Evolutionary conservation across 2,888 invertebrate genomes (phyloP), one percentile per base, ranked within the genome.

Genomic region (Meandrusa payeni): DNA sequence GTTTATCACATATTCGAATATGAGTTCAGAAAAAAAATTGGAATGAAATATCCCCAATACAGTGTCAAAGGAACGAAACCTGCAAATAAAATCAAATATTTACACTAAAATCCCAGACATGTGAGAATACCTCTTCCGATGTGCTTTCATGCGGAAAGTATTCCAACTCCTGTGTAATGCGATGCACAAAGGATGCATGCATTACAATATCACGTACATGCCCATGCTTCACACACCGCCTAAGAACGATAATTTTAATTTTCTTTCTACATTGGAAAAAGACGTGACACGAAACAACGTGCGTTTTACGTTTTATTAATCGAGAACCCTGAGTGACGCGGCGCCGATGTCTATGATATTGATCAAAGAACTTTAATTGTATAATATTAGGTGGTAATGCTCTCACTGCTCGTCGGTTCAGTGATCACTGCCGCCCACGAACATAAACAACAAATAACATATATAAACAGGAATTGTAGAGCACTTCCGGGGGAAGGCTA

Each of bases 221-320:
- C 17, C 19, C 2, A 15, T 28, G 2, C 13, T 28, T n/a, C 3
- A 17, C n/a, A 5, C 17, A 17, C 5, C 3, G 17, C 9, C 2
- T 10, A 4, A 13, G 17, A 17, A 10, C 29, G 2, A 17, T 29
- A 31, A 31, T 17, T 31, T 31, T 10, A 10, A 31, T 17, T 31
- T 19, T 10, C 29, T 17, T 10, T 6, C 17, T 13, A 2, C 5
- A 10, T 19, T 10, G 6, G 10, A 17, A 31, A 19, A 31, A 17
- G 3, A 9, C 31, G 5, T 9, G 9, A 5, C 9, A 10, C 3
- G 9, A 10, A 5, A 2, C 13, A 3, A 3, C 3, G 17, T 19
- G 15, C 10, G 5, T 31, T 9, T 31, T 31, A 31, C 19, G n/a
- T 31, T 31, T 31, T 31, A 31, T 19, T 7, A 10, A 5, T 1